Conservation (phyloP, 2,888 invertebrate genomes). For the Chesias legatella region DNA sequence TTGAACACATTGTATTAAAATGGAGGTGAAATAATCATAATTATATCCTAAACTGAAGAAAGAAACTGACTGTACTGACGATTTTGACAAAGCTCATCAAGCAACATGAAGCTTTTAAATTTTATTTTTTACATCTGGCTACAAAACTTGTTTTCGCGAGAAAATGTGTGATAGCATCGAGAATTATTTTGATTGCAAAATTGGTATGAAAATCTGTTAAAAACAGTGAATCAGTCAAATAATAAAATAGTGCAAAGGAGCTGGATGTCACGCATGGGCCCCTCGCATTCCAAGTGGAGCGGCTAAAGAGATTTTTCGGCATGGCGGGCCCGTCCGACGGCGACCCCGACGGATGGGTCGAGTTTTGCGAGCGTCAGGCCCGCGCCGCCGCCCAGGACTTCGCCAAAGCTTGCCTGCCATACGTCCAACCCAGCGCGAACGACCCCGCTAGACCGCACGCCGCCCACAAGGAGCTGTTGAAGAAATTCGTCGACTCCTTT, state of each 20-base stretch:
- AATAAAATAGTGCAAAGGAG: constrained; percentile 33
- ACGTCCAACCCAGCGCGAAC: constrained; percentile 85
- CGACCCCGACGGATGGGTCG: constrained; percentile 86
- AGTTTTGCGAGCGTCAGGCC: constrained; percentile 93
- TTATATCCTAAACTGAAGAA: too few species aligned
- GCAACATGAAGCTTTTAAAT: not conserved
- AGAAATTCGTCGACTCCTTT: constrained; percentile 91
- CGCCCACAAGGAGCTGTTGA: constrained; percentile 88
- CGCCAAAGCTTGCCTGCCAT: constrained; percentile 91
- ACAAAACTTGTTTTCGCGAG: constrained; percentile 73
- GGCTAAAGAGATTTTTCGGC: constrained; percentile 72
- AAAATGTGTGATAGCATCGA: constrained; percentile 68
- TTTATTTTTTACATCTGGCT: constrained; percentile 49
- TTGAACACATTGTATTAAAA: too few species aligned
- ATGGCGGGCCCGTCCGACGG: constrained; percentile 81
- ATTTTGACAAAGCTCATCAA: not conserved
- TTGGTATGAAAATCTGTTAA: constrained; percentile 47
- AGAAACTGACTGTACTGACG: too few species aligned
- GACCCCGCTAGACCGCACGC: constrained; percentile 83
- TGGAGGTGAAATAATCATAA: too few species aligned
- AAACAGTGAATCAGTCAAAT: constrained; percentile 34
- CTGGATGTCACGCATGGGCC: constrained; percentile 43
- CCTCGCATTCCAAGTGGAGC: constrained; percentile 71
- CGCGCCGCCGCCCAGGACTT: constrained; percentile 92
- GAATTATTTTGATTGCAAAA: constrained; percentile 67